These are phyloP conservation scores for Laothoe populi DNA, from an alignment of 2,888 invertebrate genomes.

Conservation along the genomic window DNA sequence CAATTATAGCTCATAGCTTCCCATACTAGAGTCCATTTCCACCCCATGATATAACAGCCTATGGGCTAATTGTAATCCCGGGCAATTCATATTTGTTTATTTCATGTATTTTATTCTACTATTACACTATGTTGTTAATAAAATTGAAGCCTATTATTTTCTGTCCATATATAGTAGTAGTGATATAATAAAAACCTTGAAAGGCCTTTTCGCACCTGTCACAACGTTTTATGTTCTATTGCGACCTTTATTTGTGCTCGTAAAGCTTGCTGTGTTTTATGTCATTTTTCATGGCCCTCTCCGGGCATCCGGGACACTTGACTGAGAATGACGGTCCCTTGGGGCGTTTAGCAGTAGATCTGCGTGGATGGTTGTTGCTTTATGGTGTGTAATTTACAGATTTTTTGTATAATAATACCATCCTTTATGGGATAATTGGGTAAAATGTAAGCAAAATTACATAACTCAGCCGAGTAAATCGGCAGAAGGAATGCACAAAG, in stretches of 20 bases:
- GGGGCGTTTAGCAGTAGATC: background rate
- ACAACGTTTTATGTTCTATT: constrained; percentile 36
- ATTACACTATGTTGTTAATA: background rate
- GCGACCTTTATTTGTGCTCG: constrained; percentile 36
- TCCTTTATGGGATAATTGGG: too few species aligned
- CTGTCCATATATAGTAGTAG: constrained; percentile 29
- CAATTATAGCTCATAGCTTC: too few species aligned
- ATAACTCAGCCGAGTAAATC: too few species aligned
- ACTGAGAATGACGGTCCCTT: background rate
- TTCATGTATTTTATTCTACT: too few species aligned
- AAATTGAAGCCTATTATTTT: background rate
- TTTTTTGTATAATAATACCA: too few species aligned
- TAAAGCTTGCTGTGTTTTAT: constrained; percentile 36
- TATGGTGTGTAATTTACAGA: too few species aligned
- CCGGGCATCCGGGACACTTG: background rate
- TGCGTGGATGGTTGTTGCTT: background rate
- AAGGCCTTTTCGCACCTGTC: constrained; percentile 40
- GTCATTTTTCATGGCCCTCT: constrained; percentile 13
- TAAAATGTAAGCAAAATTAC: too few species aligned
- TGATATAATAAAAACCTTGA: constrained; percentile 38
- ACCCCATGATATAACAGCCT: too few species aligned
- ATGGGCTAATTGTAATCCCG: too few species aligned
- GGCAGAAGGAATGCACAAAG: too few species aligned
- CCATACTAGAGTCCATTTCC: too few species aligned
- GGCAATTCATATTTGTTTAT: too few species aligned